Evolutionary conservation across 1,140 invertebrate species (phyloP), one percentile per base, ranked within the genome.

Genomic region (Ericerus pela): DNA sequence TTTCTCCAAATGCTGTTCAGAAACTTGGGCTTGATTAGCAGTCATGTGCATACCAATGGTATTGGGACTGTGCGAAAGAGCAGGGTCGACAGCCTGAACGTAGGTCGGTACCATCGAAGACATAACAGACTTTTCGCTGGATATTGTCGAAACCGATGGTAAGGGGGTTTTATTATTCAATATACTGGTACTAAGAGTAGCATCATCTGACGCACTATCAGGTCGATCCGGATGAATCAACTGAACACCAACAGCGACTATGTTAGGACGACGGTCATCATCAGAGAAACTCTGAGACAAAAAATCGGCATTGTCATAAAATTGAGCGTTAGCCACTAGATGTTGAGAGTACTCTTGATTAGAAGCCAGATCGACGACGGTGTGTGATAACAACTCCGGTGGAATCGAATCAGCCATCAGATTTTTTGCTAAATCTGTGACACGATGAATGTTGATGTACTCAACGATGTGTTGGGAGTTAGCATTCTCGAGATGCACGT

Each of bases 271-370:
- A 16, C 41, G 41, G 26, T 47, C 41, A 14, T 47, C 41, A 10
- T 47, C 41, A 18, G 41, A 47, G 26, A 47, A 47, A 24, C 26
- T 47, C 4, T 18, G 22, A 8, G 41, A 47, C 11, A 47, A 24
- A 16, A 47, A 47, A 14, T 47, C 41, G 5, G 41, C 22, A 47
- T 47, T 47, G 12, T 47, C 41, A 16, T 47, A 47, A 47, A 47
- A 47, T 24, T 10, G 41, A 22, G 41, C 41, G 14, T 47, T 47
- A 10, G 41, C 26, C 8, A 47, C 41, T 24, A 47, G 20, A 22
- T 47, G 41, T 22, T 47, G 41, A 8, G 41, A 24, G 41, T 47
- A 47, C 18, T 47, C 41, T 2, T 18, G 14, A 24, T 24, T 47
- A 3, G 41, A 10, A 3, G 10, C 41, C 8, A 47, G 14, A 47